These are phyloP conservation scores for Acholoe squamosa DNA, from an alignment of 2,888 invertebrate genomes.

Conservation along the genomic window DNA sequence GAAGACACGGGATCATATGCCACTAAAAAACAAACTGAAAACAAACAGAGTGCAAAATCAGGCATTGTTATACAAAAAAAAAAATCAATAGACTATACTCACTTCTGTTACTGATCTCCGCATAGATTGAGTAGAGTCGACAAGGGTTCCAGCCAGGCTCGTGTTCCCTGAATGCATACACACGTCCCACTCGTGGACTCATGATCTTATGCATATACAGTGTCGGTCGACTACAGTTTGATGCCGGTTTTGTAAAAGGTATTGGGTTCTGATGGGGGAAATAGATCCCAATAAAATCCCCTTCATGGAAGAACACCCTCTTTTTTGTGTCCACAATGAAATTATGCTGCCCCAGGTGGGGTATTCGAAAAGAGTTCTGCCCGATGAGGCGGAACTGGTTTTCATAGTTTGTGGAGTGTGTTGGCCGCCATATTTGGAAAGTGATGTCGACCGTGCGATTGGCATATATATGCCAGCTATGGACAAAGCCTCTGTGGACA, in stretches of 20 bases:
- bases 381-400: slow-evolving; percentile 61
- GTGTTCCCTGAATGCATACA: slow-evolving; percentile 59
- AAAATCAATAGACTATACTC: slow-evolving; percentile 39
- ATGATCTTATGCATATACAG: slow-evolving; percentile 56
- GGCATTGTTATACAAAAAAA: not conserved
- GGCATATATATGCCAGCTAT: slow-evolving; percentile 61
- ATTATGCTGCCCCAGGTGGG: slow-evolving; percentile 35
- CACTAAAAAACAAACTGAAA: no score
- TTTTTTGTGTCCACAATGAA: slow-evolving; percentile 34
- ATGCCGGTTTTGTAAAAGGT: slow-evolving; percentile 50
- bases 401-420: slow-evolving; percentile 1
- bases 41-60: no score
- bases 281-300: slow-evolving; percentile 63
- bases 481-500: slow-evolving; percentile 56
- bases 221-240: slow-evolving; percentile 48
- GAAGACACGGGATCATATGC: no score
- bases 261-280: slow-evolving; percentile 61
- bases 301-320: slow-evolving; percentile 62
- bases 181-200: not conserved
- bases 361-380: slow-evolving; percentile 46
- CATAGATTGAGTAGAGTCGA: slow-evolving; percentile 61
- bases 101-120: slow-evolving; percentile 61
- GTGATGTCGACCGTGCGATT: slow-evolving; percentile 58
- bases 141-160: slow-evolving; percentile 65
- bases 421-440: slow-evolving; percentile 64